Base-by-base conservation (phyloP, 2,797 vertebrate species). In the Thunnus albacares region DNA sequence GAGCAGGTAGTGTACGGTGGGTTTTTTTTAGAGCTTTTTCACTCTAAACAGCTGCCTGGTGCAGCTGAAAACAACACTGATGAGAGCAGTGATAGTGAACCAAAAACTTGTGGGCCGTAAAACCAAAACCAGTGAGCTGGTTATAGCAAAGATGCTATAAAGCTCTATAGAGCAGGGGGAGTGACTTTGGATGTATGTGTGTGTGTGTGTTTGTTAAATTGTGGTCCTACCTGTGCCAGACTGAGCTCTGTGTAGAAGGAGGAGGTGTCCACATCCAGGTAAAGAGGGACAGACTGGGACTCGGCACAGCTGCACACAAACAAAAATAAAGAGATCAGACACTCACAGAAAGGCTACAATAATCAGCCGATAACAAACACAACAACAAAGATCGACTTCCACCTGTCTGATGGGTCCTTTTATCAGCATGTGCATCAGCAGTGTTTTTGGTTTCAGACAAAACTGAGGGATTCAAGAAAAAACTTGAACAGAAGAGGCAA, bases 221-320 rank as follows among this genome's bases (percentile, higher is more conserved):
- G 11, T 68, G 11, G 1, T 72, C 85, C 11, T 89, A 96, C 95
- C 94, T 96, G 91, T 15, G 95, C 95, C 89, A 95, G 87, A 41
- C 82, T 94, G 75, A 96, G 93, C 75, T 96, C 93, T 2, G 90
- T 91, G 90, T 94, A 96, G 87, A 96, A 96, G 3, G 94, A 94
- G 0, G 95, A 95, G 0, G 95, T 96, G 87, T 96, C 90, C 52
- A 96, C 95, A n/a, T 96, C 95, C 90, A 96, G 89, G 86, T 96
- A 94, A 49, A 96, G 85, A 3, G 94, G 90, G 33, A 95, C 87
- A 15, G 90, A 93, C 86, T 96, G 93, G 0, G 94, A 93, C 86
- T 96, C 94, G 11, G 92, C 92, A 91, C 96, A 96, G 71, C 96
- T 96, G 79, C 18, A 81, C 12, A 89, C 13, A 83, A 79, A 67